These are phyloP conservation scores for Ischnus inquisitorius DNA, from an alignment of 2,888 invertebrate genomes.

Conservation along the genomic window DNA sequence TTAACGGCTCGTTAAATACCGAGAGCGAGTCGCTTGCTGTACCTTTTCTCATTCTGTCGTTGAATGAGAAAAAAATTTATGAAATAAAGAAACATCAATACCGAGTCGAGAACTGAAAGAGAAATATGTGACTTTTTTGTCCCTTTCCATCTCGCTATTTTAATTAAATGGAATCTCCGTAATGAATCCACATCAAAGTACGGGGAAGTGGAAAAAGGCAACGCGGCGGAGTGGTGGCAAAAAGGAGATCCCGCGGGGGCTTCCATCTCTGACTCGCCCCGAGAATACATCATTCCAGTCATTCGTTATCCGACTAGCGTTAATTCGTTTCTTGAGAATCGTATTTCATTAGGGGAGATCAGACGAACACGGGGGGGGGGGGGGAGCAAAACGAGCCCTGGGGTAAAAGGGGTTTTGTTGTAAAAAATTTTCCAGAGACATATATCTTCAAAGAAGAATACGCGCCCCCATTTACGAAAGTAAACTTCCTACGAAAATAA, in stretches of 20 bases:
- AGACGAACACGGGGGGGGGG: background rate
- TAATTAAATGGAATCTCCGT: conserved; percentile 59
- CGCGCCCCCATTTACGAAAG: background rate
- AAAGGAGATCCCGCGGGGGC: conserved; percentile 7
- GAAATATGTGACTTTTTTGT: conserved; percentile 22
- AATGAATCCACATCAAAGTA: conserved; percentile 47
- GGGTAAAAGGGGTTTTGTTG: background rate
- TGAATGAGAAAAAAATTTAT: background rate
- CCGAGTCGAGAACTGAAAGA: background rate
- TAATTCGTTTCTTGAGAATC: conserved; percentile 2
- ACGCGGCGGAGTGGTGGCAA: background rate
- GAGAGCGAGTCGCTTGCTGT: no score
- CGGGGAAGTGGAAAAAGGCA: background rate
- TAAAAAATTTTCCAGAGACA: background rate
- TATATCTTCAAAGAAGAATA: background rate
- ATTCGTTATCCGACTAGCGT: background rate
- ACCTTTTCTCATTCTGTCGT: no score
- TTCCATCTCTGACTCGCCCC: background rate
- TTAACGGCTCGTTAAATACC: no score
- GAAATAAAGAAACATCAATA: background rate
- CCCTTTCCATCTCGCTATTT: conserved; percentile 45
- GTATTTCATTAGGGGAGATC: conserved; percentile 2
- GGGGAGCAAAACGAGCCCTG: background rate
- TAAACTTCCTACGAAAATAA: background rate
- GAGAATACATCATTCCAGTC: background rate